Base-by-base conservation (phyloP, 1,140 invertebrate genomes). In the Drosophila sucinea region DNA sequence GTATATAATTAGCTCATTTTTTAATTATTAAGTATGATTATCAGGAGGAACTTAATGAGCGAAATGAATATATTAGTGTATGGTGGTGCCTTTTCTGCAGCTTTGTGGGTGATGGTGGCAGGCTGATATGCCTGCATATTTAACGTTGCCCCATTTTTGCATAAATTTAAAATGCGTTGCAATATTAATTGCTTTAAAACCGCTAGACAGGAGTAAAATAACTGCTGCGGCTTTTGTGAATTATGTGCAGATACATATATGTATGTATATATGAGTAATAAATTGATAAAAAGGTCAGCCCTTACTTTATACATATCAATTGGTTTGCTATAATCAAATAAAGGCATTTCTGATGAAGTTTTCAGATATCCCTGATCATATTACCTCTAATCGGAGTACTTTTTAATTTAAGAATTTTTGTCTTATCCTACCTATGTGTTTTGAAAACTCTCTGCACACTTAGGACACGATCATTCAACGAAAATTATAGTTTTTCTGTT, bases 181-280 rank as follows among this genome's bases (percentile, higher is more conserved):
- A 67, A 70, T 67, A 67, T 66, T 65, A 78, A 78, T 78, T 78
- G 27, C 76, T 63, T 64, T 27, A 27, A 27, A 27, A 6, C 32
- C 63, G 30, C 62, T 63, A 60, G 63, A 58, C 57, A 67, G 38
- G 44, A 58, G 27, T 17, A 33, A 66, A 57, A 44, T 57, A 75
- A 57, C 72, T 67, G 41, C 62, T 75, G 73, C 58, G 70, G 32
- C 27, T 51, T 64, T 32, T 67, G 38, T 67, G 60, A 73, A 66
- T 75, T 72, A 75, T 68, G n/a, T 56, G 35, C 35, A 38, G 44
- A 61, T 23, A 56, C 17, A 17, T 27, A 23, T 4, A 51, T 38
- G 35, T 25, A 61, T 11, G 40, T 54, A 29, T 25, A 47, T 17
- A 23, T 1, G 30, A n/a, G n/a, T 17, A 41, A 41, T 41, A n/a